Evolutionary conservation across 2,113 vertebrate genomes (phyloP).

Genomic region (Columba janthina): DNA sequence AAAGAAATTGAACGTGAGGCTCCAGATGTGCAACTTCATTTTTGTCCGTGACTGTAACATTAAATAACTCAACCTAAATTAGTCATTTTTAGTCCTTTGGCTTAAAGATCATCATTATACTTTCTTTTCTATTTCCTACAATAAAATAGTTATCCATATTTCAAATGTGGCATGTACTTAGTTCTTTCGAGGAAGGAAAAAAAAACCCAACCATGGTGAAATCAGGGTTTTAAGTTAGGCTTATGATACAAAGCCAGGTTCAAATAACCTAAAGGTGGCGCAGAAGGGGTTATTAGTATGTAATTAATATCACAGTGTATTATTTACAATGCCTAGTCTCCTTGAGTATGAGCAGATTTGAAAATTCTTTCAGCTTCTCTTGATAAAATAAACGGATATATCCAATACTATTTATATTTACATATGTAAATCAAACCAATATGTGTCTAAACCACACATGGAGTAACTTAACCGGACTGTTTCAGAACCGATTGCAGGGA

Average conservation of each 20-base stretch:
- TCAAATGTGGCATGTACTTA: neutral
- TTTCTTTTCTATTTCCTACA: neutral
- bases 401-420: slow-evolving; percentile 33
- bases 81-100: neutral
- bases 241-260: neutral
- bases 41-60: neutral
- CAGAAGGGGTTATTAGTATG: neutral
- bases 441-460: slow-evolving; percentile 33
- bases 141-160: neutral
- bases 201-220: neutral
- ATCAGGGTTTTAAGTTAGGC: neutral
- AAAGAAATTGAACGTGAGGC: neutral
- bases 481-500: neutral
- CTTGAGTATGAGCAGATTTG: slow-evolving; percentile 44
- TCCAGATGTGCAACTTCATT: neutral
- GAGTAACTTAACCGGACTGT: neutral
- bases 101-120: neutral
- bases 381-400: slow-evolving; percentile 50
- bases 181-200: neutral
- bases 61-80: neutral
- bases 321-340: slow-evolving; percentile 22
- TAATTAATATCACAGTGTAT: slow-evolving; percentile 30
- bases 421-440: slow-evolving; percentile 46
- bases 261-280: neutral
- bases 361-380: slow-evolving; percentile 6